Percentiles rank a stretch among this genome's conserved stretches.
phyloP scores from a whole-genome alignment of 2,113 vertebrate species.

The Psittacus erithacus region DNA sequence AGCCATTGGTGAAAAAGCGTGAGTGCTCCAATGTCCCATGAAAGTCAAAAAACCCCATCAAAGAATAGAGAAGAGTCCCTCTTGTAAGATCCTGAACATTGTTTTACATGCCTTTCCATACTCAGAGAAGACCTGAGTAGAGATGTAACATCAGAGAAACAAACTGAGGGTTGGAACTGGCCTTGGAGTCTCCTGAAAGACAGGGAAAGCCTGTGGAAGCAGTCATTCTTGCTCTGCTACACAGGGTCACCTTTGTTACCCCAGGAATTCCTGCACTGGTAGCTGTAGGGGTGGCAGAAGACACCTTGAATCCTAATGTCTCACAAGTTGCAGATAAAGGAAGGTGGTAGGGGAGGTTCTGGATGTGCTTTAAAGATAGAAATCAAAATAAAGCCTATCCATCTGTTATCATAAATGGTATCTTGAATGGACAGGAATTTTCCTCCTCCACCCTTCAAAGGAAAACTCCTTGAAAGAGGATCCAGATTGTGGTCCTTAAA shows the following conservation, averaged over 20 bases:
- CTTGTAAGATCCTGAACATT: background rate
- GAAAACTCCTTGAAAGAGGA: background rate
- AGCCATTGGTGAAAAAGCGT: background rate
- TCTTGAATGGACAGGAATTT: background rate
- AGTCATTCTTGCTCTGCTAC: background rate
- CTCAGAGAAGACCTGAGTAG: background rate
- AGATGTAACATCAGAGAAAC: background rate
- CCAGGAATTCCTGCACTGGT: background rate
- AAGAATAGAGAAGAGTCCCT: background rate
- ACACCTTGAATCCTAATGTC: background rate
- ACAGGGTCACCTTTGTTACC: background rate
- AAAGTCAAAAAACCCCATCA: background rate
- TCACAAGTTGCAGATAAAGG: background rate
- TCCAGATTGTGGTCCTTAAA: background rate
- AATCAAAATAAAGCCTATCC: background rate
- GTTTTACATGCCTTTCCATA: background rate
- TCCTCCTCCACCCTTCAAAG: background rate
- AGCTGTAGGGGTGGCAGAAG: background rate
- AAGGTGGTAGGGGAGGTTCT: fast-evolving
- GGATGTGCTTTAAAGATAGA: background rate
- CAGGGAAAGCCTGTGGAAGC: background rate
- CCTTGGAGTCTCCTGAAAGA: background rate
- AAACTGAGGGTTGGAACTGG: background rate
- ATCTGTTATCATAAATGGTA: background rate
- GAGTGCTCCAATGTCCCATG: background rate